These are phyloP conservation scores for Protaetia brevitarsis DNA, from an alignment of 1,140 invertebrate genomes.

Conservation along the genomic window DNA sequence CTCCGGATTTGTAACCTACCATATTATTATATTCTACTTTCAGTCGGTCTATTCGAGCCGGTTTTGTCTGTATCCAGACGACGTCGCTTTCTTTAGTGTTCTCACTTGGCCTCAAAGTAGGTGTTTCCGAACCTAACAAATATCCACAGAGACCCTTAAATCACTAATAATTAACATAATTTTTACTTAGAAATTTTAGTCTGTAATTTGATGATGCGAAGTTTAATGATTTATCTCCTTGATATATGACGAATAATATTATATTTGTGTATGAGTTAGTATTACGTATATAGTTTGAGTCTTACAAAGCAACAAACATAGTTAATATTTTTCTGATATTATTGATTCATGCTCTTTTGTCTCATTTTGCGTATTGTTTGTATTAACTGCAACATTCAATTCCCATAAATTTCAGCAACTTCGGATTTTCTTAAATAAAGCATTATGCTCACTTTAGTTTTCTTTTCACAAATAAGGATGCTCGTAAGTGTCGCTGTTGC, in stretches of 20 bases:
- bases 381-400: too few relatives aligned
- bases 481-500: too few relatives aligned
- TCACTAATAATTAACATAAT: slow-evolving; percentile 27
- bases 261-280: background rate
- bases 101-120: slow-evolving; percentile 11
- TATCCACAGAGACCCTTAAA: slow-evolving; percentile 3
- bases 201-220: background rate
- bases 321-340: too few relatives aligned
- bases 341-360: too few relatives aligned
- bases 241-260: background rate
- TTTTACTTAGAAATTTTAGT: slow-evolving; percentile 16
- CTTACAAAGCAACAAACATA: too few relatives aligned
- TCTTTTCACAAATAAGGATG: too few relatives aligned
- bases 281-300: too few relatives aligned
- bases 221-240: background rate
- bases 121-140: slow-evolving; percentile 20
- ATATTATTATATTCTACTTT: slow-evolving; percentile 38
- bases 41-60: slow-evolving; percentile 26
- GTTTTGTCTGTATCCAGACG: slow-evolving; percentile 28
- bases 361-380: too few relatives aligned
- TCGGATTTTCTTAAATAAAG: too few relatives aligned
- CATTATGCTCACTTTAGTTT: too few relatives aligned
- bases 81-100: slow-evolving; percentile 16
- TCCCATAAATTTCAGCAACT: too few relatives aligned
- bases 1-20: slow-evolving; percentile 35